Conservation (phyloP, 1,140 invertebrate species). For the Archivesica marissinica region DNA sequence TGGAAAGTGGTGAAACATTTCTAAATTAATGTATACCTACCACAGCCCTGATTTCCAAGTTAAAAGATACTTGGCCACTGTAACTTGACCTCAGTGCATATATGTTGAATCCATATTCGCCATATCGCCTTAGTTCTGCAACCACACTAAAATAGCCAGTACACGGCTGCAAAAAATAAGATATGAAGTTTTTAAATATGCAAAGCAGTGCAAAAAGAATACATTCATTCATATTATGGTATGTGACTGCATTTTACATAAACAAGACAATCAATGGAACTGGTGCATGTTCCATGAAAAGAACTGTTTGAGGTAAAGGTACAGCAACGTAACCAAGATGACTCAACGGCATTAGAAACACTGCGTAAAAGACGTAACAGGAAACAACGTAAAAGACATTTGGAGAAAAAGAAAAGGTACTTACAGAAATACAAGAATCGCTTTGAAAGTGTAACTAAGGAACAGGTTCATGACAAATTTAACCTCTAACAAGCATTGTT, state of each 20-base stretch:
- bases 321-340: no score
- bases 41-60: not conserved
- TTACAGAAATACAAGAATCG: no score
- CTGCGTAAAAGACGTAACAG: no score
- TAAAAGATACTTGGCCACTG: not conserved
- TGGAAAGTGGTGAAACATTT: not conserved
- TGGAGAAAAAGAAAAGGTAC: no score
- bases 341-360: no score
- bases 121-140: not conserved
- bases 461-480: no score
- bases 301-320: not conserved
- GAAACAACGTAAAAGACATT: no score
- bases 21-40: not conserved
- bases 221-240: not conserved
- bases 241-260: not conserved
- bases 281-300: not conserved
- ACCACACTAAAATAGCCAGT: not conserved
- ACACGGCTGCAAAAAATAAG: slow-evolving; percentile 5
- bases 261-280: not conserved
- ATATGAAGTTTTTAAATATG: not conserved
- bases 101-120: slow-evolving; percentile 6
- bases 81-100: not conserved
- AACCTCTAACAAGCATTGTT: no score
- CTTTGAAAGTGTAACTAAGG: no score
- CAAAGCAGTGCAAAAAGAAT: no score